phyloP scores from a whole-genome alignment of 2,797 vertebrate species.

The Sebastes melanostomus region DNA sequence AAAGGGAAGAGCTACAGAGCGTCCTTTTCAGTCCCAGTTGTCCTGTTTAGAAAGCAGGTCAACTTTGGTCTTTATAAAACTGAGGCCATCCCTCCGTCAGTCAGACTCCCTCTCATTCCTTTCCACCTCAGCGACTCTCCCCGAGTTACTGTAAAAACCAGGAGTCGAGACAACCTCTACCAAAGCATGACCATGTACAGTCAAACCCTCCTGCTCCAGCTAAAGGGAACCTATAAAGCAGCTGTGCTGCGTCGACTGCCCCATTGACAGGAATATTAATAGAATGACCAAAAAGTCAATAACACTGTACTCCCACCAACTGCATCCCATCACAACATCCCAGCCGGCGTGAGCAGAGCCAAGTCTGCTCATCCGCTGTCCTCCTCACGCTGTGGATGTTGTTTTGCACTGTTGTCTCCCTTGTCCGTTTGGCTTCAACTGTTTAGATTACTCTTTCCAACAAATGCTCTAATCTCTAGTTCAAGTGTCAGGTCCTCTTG shows the following conservation, averaged over 20 bases:
- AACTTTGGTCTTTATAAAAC: constrained; percentile 22
- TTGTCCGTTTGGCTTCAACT: neutral
- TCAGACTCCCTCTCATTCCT: constrained; percentile 59
- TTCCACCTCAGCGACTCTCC: constrained; percentile 40
- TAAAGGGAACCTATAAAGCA: constrained; percentile 18
- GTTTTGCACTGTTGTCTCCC: neutral
- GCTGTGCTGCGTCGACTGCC: constrained; percentile 7
- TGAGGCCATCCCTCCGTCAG: constrained; percentile 5
- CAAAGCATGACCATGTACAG: constrained; percentile 48
- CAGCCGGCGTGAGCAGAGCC: neutral
- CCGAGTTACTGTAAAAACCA: constrained; percentile 36
- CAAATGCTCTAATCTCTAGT: neutral
- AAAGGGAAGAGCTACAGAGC: constrained; percentile 2
- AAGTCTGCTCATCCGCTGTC: neutral
- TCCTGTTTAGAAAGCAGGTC: constrained; percentile 41
- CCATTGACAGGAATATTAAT: constrained; percentile 52
- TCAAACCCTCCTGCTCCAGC: constrained; percentile 21
- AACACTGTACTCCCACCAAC: constrained; percentile 15
- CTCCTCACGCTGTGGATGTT: neutral
- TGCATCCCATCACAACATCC: constrained; percentile 17
- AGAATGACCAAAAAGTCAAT: constrained; percentile 42
- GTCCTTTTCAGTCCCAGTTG: neutral
- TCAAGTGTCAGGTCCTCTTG: neutral
- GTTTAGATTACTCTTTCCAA: constrained; percentile 18
- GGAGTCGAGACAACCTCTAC: constrained; percentile 23